Percentiles rank a stretch among this genome's conserved stretches.
phyloP scores from a whole-genome alignment of 2,797 vertebrate genomes.

The Etheostoma nigrum region DNA sequence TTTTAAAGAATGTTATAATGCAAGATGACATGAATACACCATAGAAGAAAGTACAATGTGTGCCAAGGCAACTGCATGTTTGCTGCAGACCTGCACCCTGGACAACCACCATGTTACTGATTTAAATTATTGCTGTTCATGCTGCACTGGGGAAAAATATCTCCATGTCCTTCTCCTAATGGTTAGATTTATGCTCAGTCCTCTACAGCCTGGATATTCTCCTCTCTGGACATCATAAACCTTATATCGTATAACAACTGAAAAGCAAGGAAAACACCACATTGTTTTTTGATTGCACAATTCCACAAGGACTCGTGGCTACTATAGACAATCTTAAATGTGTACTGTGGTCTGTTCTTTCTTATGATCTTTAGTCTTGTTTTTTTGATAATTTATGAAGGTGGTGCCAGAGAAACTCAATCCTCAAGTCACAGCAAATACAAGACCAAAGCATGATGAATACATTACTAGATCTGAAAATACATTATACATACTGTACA shows the following conservation, averaged over 20 bases:
- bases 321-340: neutral
- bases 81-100: neutral
- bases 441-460: neutral
- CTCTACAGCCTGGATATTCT: conserved; percentile 2
- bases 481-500: neutral
- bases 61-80: neutral
- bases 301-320: neutral
- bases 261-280: conserved; percentile 11
- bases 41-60: neutral
- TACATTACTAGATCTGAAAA: neutral
- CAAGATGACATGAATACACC: neutral
- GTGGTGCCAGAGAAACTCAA: neutral
- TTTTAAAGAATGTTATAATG: conserved; percentile 7
- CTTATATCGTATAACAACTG: conserved; percentile 7
- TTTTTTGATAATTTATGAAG: neutral
- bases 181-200: conserved; percentile 7
- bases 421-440: neutral
- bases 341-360: neutral
- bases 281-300: neutral
- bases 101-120: neutral
- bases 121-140: conserved; percentile 23
- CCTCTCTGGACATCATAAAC: conserved; percentile 33
- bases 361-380: neutral
- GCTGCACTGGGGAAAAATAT: neutral
- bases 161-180: conserved; percentile 4